Base-by-base conservation (phyloP, 2,888 invertebrate species). In the Orthosia gracilis region DNA sequence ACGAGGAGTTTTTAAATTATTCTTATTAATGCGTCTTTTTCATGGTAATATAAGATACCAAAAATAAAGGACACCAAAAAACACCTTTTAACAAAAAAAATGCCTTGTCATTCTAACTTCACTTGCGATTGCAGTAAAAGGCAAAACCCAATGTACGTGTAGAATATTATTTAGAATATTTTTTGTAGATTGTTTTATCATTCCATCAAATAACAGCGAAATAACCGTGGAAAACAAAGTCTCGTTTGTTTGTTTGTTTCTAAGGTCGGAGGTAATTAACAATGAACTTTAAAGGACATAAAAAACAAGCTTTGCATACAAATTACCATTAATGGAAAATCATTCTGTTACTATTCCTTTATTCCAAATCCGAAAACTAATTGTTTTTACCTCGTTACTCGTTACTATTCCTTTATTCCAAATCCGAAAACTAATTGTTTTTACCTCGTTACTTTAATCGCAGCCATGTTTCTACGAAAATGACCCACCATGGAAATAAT, bases 401-500 rank as follows among this genome's bases (percentile, higher is more conserved):
- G n/a, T n/a, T n/a, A n/a, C n/a, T n/a, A n/a, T n/a, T n/a, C n/a
- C n/a, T n/a, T 40, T 21, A 21, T 63, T 26, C 1, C 13, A 40
- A 62, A 13, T 18, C 9, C 1, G 18, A 18, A 65, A 62, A 26
- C 17, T n/a, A 50, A 15, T 62, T 45, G 54, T 18, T 67, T 18
- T 15, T 17, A 66, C 47, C 54, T 63, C 49, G 59, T 78, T 64
- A 77, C 40, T 71, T 67, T 55, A 65, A 58, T 58, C 3, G n/a
- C 4, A 45, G 17, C 31, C 50, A 61, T 47, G 49, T 72, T 57
- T 78, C 78, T 54, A 52, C 17, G 73, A 69, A 71, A 71, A 68
- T 11, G 11, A 66, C 50, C 78, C 62, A 31, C 83, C 62, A 31
- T 66, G 50, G 26, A 69, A 78, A 54, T 71, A 68, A 82, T 54